Evolutionary conservation across 2,797 vertebrate genomes (phyloP), one percentile per base, ranked within the genome.

Genomic region (Micromesistius poutassou): DNA sequence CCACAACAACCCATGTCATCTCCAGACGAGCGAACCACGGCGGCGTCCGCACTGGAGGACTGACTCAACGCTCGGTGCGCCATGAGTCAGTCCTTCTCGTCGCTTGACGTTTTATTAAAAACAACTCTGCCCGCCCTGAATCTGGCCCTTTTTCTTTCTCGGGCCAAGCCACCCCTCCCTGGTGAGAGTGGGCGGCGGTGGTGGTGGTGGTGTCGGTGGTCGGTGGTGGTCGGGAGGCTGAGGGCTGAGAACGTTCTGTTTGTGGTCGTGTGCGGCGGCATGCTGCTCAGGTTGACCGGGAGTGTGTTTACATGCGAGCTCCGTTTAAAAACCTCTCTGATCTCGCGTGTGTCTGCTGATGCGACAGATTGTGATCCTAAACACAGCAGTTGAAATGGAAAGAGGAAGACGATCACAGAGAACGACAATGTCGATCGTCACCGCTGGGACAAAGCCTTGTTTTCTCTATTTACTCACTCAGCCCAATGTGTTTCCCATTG

Each of bases 181-280:
- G 42, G 13, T 46, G 5, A n/a, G 62, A 66, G 62, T 22, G 62
- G 55, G 4, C 9, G 62, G 25, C 2, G 8, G 31, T 25, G 62
- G 25, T 13, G 8, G 50, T 16, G 50, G 50, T n/a, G 62, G 73
- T 72, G 77, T 76, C 73, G 71, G 16, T 28, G 22, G 42, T 28
- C 5, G 42, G 42, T 16, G 42, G 42, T 46, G 42, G 42, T 46
- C 12, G 3, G 50, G 25, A 62, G 55, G 19, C 33, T 3, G n/a
- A 28, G 22, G 40, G 76, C 72, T 73, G 72, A 76, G 78, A 66
- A 83, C 38, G 19, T 9, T 19, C 74, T 76, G 74, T 76, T 46
- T 87, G 81, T 79, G 82, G 86, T 87, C 82, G 31, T 87, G 81
- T 82, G 78, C 75, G 86, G 80, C 82, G 87, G 83, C 81, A 79